phyloP scores from a whole-genome alignment of 2,113 vertebrate species.

The Gadus chalcogrammus region DNA sequence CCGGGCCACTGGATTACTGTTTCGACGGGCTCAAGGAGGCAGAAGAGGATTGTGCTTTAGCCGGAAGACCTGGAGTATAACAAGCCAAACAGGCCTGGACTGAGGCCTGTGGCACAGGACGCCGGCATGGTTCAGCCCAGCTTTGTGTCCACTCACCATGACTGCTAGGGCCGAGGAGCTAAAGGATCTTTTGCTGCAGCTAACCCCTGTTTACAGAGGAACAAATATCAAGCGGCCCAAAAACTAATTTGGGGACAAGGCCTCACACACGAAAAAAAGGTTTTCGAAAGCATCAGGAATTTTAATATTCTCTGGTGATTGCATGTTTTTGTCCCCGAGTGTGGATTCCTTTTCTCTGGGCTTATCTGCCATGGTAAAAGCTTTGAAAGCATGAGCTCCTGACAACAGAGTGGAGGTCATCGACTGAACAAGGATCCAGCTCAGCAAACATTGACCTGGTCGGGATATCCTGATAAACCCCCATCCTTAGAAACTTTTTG shows the following conservation, averaged over 20 bases:
- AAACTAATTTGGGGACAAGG: slow-evolving; percentile 78
- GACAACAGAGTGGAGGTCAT: slow-evolving; percentile 77
- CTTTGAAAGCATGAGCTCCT: slow-evolving; percentile 85
- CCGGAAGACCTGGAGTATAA: slow-evolving; percentile 60
- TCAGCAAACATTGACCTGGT: slow-evolving; percentile 74
- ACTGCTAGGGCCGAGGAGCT: slow-evolving; percentile 76
- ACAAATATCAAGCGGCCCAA: slow-evolving; percentile 77
- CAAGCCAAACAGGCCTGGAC: slow-evolving; percentile 64
- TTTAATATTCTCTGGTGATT: slow-evolving; percentile 66
- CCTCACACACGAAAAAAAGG: slow-evolving; percentile 75
- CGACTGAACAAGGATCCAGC: slow-evolving; percentile 75
- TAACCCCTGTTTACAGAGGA: slow-evolving; percentile 64
- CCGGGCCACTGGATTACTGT: slow-evolving; percentile 70
- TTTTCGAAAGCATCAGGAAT: slow-evolving; percentile 72
- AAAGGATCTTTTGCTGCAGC: slow-evolving; percentile 73
- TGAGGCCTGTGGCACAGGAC: slow-evolving; percentile 63
- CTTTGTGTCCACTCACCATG: slow-evolving; percentile 81
- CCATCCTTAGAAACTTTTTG: slow-evolving; percentile 52
- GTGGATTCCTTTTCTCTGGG: slow-evolving; percentile 71
- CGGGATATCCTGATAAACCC: slow-evolving; percentile 74
- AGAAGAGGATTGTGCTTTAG: slow-evolving; percentile 66
- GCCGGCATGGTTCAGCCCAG: slow-evolving; percentile 71
- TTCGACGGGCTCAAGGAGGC: slow-evolving; percentile 55
- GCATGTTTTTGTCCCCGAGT: slow-evolving; percentile 71
- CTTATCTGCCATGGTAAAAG: slow-evolving; percentile 84